A percentile compares a stretch with the other conserved stretches of the same genome.
Evolutionary conservation across 2,113 vertebrate genomes (phyloP).

Genomic region (Burhinus bistriatus): DNA sequence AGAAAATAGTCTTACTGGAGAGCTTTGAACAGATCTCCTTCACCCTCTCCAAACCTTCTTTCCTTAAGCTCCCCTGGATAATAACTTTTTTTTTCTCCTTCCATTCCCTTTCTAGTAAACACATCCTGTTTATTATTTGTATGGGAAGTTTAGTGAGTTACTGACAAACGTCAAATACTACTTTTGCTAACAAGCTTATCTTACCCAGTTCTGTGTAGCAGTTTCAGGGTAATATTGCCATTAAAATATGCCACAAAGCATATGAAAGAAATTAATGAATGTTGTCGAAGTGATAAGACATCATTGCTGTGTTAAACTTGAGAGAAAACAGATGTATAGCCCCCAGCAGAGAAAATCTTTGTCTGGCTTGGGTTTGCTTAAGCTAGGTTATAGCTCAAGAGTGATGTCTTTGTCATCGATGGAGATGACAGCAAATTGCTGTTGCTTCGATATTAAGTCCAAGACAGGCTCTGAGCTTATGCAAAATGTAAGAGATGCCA

Average conservation of each 20-base stretch:
- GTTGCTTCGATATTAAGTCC: background rate
- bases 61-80: no score
- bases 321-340: background rate
- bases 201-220: background rate
- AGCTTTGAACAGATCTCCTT: no score
- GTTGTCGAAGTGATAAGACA: rapidly evolving
- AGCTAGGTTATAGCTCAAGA: background rate
- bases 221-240: background rate
- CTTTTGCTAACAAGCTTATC: background rate
- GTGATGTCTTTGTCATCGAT: background rate
- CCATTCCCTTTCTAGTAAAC: background rate
- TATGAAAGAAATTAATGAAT: background rate
- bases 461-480: background rate
- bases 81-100: background rate
- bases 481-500: background rate
- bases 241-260: background rate
- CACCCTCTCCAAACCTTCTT: no score
- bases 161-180: background rate
- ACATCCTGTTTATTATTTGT: background rate
- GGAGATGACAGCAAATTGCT: background rate
- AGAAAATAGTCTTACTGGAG: background rate
- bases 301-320: background rate
- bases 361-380: background rate
- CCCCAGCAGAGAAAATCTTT: background rate
- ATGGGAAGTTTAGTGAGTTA: background rate